Evolutionary conservation across 2,888 invertebrate species (phyloP).

Genomic region (Tetragonisca angustula): DNA sequence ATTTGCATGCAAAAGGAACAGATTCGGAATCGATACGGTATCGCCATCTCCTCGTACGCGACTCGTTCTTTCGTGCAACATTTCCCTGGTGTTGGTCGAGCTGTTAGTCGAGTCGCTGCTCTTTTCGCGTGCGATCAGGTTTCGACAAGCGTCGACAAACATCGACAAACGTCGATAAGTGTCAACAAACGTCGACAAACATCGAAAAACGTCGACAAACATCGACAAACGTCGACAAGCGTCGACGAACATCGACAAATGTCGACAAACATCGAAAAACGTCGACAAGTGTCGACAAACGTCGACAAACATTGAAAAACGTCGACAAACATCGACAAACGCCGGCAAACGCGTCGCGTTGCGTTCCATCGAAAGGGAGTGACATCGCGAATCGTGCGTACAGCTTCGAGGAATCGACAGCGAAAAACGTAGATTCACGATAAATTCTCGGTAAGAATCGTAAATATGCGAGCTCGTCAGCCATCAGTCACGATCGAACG

Average conservation of each 20-base stretch:
- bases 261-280: no score
- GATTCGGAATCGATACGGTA: constrained; percentile 6
- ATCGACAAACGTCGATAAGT: no score
- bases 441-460: neutral
- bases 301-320: no score
- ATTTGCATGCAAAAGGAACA: constrained; percentile 40
- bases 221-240: no score
- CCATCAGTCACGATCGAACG: constrained; percentile 26
- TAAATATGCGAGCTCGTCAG: neutral
- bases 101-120: neutral
- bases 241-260: no score
- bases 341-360: constrained; percentile 7
- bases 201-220: neutral
- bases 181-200: no score
- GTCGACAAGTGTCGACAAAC: no score
- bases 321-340: no score
- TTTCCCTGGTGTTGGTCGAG: no score
- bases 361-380: neutral
- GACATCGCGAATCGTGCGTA: neutral
- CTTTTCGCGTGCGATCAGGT: neutral
- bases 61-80: neutral
- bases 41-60: neutral
- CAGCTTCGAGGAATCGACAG: constrained; percentile 25
- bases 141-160: no score
- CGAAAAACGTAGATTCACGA: neutral